Evolutionary conservation across 1,140 invertebrate genomes (phyloP).

Genomic region (Camponotus vicinus): DNA sequence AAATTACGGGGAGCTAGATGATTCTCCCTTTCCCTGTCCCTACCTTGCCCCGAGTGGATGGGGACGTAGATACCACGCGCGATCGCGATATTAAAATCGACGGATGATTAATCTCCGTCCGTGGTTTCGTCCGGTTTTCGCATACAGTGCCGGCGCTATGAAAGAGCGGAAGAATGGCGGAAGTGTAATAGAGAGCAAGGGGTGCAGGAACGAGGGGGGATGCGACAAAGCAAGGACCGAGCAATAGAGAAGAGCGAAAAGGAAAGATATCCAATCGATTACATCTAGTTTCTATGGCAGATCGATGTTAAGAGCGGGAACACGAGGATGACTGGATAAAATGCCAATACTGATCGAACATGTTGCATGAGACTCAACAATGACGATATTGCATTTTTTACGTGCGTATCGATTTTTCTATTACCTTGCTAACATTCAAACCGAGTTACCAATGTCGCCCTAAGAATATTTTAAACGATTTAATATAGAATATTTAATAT

Average conservation of each 20-base stretch:
- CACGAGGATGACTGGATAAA: not conserved
- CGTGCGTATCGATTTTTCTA: not conserved
- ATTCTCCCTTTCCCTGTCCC: no score
- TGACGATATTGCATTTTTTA: constrained; percentile 19
- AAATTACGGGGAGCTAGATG: constrained; percentile 70
- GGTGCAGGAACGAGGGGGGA: not conserved
- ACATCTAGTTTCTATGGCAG: constrained; percentile 50
- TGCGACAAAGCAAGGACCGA: not conserved
- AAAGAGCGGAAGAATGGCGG: constrained; percentile 33
- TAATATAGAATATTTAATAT: not conserved
- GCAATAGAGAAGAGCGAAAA: not conserved
- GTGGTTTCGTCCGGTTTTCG: constrained; percentile 32
- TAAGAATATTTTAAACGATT: no score
- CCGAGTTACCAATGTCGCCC: not conserved
- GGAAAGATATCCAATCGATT: constrained; percentile 66
- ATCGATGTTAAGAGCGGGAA: constrained; percentile 16
- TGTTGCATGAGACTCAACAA: constrained; percentile 41
- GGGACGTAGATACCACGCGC: constrained; percentile 54
- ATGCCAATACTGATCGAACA: constrained; percentile 7
- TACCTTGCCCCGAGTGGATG: not conserved
- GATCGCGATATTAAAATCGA: constrained; percentile 76
- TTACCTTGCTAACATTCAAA: not conserved
- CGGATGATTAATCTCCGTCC: constrained; percentile 77
- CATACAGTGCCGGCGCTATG: constrained; percentile 22
- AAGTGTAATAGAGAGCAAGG: constrained; percentile 1